Evolutionary conservation across 1,140 invertebrate genomes (phyloP), one percentile per base, ranked within the genome.

Genomic region (Lineus longissimus): DNA sequence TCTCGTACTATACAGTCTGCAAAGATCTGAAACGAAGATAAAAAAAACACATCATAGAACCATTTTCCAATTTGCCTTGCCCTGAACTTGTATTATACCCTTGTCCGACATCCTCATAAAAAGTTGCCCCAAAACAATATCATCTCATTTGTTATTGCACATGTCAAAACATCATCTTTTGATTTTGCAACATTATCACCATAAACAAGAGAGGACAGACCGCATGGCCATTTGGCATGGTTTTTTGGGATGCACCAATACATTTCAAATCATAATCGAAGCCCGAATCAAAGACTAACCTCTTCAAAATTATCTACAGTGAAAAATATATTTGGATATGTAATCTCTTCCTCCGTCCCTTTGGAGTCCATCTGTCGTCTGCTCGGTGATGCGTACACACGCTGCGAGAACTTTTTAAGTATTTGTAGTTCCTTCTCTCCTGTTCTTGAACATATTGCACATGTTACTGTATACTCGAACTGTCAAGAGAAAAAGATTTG

Each of bases 271-370:
- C n/a, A n/a, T n/a, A n/a, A n/a, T n/a, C n/a, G 33, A 36, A 15
- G 4, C 15, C 33, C 33, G 15, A 15, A 36, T 7, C 15, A 4
- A 36, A 7, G 15, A 7, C 36, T 77, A 76, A 95, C 93, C 87
- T 98, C 94, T 83, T 98, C 96, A 83, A 98, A 99, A 85, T 98
- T 97, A 82, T 99, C 97, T 55, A 99, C 93, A 87, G 95, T 95
- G 82, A 98, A 99, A 84, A 94, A 98, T 70, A 99, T 94, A 84
- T 97, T 93, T 1, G 97, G 97, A 84, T 98, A 99, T 31, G 94
- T 96, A 77, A 98, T 98, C 84, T 98, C 94, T 84, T 99, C 97
- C 66, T 92, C 88, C 77, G 97, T 95, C 33, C 95, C 97, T 84
- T 99, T 99, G 17, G 91, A 92, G 80, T 98, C 94, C 95, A 99